Evolutionary conservation across 2,797 vertebrate genomes (phyloP), one percentile per base, ranked within the genome.

Genomic region (Spondyliosoma cantharus): DNA sequence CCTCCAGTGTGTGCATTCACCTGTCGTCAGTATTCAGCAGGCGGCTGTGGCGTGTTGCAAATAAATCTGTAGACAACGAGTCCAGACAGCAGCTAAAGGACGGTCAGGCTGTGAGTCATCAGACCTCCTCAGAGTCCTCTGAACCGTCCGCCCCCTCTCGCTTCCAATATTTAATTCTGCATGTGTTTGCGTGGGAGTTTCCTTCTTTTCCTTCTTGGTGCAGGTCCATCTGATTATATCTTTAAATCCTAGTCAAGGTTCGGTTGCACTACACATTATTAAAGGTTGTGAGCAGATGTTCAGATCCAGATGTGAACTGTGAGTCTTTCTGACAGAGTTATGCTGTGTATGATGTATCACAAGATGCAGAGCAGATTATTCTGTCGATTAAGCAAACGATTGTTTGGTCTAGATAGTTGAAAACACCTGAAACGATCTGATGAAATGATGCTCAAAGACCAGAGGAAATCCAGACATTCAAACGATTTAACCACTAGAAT

Each of bases 201-300:
- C 1, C 16, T 69, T 53, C n/a, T 29, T 54, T 48, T 25, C n/a
- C 29, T 59, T 62, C 22, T 73, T 0, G n/a, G 12, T n/a, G 50
- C 14, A 32, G 45, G 37, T 32, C 71, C 25, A 74, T 58, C 57
- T 37, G 53, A 37, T 2, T 53, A 19, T 27, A 12, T 54, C 45
- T 54, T 49, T 57, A 3, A 42, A 27, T 61, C 24, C 11, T 14
- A 22, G 20, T 54, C 15, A 53, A 49, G n/a, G n/a, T 76, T 58
- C 63, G 64, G 57, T 68, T 81, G 49, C 60, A 52, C 4, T 27
- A 49, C 11, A 78, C 7, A 81, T 68, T 4, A 81, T 68, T 4
- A 74, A 50, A 29, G 5, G 37, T 22, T 62, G 2, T 22, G 4
- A 22, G 9, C 22, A 54, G 27, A 16, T 56, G 19, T 11, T 62